Conservation (phyloP, 2,113 vertebrate species). For the Xenopus borealis region DNA sequence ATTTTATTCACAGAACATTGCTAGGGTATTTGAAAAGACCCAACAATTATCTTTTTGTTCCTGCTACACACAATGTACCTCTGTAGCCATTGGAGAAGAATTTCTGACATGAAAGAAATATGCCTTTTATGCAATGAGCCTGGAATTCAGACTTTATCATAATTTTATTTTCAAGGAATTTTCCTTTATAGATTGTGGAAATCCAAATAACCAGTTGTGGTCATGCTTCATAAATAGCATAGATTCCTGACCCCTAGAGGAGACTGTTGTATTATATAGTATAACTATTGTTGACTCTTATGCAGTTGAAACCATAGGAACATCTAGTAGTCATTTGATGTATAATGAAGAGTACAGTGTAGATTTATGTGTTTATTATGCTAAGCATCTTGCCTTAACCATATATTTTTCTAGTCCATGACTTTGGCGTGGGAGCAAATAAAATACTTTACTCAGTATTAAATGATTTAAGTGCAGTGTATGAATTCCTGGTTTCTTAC, state of each 20-base stretch:
- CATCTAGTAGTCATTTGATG: too few relatives aligned
- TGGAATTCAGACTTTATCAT: slow-evolving; percentile 8
- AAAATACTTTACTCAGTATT: too few relatives aligned
- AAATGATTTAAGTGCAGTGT: too few relatives aligned
- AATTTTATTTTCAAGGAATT: not conserved
- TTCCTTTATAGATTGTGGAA: not conserved
- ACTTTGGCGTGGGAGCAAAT: too few relatives aligned
- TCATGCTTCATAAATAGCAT: not conserved
- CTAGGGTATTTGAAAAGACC: not conserved
- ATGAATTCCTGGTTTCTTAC: too few relatives aligned
- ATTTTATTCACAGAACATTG: not conserved
- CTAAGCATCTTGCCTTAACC: too few relatives aligned
- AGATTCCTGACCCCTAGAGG: not conserved
- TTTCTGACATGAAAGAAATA: slow-evolving; percentile 6
- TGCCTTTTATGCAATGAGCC: not conserved
- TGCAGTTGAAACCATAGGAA: too few relatives aligned
- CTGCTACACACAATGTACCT: not conserved
- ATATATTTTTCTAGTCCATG: too few relatives aligned
- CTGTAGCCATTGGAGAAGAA: slow-evolving; percentile 3
- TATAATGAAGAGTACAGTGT: too few relatives aligned
- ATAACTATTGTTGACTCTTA: not conserved
- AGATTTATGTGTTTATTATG: too few relatives aligned
- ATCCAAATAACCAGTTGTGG: not conserved
- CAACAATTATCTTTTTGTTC: slow-evolving; percentile 11
- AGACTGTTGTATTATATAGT: not conserved